These are phyloP conservation scores for Xenopus laevis DNA, from an alignment of 2,113 vertebrate genomes.

Conservation along the genomic window DNA sequence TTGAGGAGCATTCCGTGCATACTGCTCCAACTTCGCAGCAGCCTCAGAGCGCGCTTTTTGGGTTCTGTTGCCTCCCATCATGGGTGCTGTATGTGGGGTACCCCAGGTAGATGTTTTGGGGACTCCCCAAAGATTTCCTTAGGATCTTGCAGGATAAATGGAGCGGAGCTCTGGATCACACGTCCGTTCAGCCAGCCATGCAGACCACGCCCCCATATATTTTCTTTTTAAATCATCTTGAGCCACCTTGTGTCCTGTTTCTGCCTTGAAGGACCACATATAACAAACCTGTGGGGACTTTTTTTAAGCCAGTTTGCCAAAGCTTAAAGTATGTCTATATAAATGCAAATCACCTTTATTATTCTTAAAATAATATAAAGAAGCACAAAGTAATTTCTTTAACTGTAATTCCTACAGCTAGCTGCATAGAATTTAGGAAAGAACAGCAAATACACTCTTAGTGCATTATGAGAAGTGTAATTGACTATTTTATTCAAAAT, in stretches of 20 bases:
- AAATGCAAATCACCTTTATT: conserved; percentile 39
- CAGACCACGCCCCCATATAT: background rate
- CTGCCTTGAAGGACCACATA: background rate
- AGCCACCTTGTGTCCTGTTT: background rate
- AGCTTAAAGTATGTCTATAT: conserved; percentile 17
- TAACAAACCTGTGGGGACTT: background rate
- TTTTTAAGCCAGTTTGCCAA: conserved; percentile 7
- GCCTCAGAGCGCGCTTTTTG: too few relatives aligned
- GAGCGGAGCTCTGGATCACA: too few relatives aligned
- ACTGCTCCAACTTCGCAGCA: too few relatives aligned
- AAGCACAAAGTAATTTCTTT: conserved; percentile 17
- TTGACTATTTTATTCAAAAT: conserved; percentile 20
- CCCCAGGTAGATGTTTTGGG: too few relatives aligned
- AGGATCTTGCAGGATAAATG: too few relatives aligned
- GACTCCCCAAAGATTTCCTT: too few relatives aligned
- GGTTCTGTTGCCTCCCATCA: too few relatives aligned
- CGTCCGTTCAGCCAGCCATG: too few relatives aligned
- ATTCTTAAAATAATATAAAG: conserved; percentile 19
- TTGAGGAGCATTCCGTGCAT: too few relatives aligned
- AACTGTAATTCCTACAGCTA: conserved; percentile 28
- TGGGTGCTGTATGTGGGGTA: too few relatives aligned
- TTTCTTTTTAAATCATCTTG: conserved; percentile 5
- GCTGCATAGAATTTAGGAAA: conserved; percentile 12
- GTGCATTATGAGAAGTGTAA: conserved; percentile 14
- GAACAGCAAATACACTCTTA: conserved; percentile 20